Percentiles rank a stretch among this genome's conserved stretches.
Conservation (phyloP, 2,113 vertebrate species). For the Physeter macrocephalus region DNA sequence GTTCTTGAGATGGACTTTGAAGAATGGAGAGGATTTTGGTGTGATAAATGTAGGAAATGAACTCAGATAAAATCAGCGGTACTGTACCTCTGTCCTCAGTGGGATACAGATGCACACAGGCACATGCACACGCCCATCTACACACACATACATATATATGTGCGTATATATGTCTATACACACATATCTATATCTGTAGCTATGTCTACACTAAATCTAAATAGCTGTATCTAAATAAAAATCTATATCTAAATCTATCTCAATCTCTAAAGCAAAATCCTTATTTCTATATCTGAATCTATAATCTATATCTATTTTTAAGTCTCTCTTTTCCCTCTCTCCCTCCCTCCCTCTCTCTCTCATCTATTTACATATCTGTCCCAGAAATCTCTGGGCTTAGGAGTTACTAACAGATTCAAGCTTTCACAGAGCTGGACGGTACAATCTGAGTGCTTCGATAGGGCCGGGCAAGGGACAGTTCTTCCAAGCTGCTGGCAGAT, state of each 20-base stretch:
- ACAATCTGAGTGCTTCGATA: fast-evolving
- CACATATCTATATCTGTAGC: not conserved
- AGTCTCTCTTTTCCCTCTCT: not conserved
- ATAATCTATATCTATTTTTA: not conserved
- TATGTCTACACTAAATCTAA: not conserved
- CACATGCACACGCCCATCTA: not conserved
- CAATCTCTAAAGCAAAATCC: not conserved
- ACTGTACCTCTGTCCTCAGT: not conserved
- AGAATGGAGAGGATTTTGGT: not conserved
- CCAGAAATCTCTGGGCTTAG: not conserved
- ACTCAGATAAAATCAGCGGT: not conserved
- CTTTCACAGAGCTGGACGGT: not conserved
- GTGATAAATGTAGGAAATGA: not conserved
- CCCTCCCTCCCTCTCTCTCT: not conserved
- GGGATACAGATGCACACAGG: not conserved
- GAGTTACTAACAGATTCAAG: not conserved
- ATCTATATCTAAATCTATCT: not conserved
- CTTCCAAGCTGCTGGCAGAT: not conserved
- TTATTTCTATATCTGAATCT: not conserved
- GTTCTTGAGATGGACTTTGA: not conserved
- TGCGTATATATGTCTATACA: not conserved
- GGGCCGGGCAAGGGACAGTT: not conserved
- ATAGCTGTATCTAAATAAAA: not conserved
- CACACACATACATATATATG: not conserved
- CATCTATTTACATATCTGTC: not conserved